phyloP scores from a whole-genome alignment of 2,888 invertebrate genomes.

The Geophilus truncorum region DNA sequence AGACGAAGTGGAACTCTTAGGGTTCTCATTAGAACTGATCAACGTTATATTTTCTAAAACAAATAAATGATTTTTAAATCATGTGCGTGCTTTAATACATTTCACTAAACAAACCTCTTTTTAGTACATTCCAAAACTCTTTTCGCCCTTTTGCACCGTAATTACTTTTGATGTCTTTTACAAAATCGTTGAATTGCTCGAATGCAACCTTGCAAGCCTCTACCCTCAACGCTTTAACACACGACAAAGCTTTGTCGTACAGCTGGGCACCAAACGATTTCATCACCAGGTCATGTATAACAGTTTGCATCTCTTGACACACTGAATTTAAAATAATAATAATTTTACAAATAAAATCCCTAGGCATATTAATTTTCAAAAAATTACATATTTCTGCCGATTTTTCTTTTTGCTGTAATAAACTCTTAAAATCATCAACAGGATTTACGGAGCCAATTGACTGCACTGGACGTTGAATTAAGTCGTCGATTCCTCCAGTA shows the following conservation, averaged over 20 bases:
- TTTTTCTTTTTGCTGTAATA: not conserved
- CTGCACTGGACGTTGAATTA: slow-evolving; percentile 42
- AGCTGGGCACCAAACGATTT: slow-evolving; percentile 47
- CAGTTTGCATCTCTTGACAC: slow-evolving; percentile 48
- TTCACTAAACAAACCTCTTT: slow-evolving; percentile 4
- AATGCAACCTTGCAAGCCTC: not conserved
- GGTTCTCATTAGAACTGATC: slow-evolving; percentile 34
- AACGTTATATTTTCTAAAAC: slow-evolving; percentile 33
- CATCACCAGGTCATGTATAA: slow-evolving; percentile 45
- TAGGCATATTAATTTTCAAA: not conserved
- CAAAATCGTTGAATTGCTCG: not conserved
- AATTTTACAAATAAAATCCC: not conserved
- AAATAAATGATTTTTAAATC: no score
- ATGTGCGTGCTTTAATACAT: no score
- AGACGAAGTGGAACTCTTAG: slow-evolving; percentile 41
- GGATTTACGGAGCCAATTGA: slow-evolving; percentile 58
- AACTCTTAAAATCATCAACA: slow-evolving; percentile 55
- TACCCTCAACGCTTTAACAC: slow-evolving; percentile 42
- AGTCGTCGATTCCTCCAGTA: not conserved
- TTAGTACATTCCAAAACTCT: slow-evolving; percentile 26
- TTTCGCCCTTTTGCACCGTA: not conserved
- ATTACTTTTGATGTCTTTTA: not conserved
- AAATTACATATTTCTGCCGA: not conserved
- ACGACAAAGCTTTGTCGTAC: slow-evolving; percentile 47
- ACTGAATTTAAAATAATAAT: slow-evolving; percentile 40